Base-by-base conservation (phyloP, 2,888 invertebrate genomes). In the Drosophila kambysellisi region DNA sequence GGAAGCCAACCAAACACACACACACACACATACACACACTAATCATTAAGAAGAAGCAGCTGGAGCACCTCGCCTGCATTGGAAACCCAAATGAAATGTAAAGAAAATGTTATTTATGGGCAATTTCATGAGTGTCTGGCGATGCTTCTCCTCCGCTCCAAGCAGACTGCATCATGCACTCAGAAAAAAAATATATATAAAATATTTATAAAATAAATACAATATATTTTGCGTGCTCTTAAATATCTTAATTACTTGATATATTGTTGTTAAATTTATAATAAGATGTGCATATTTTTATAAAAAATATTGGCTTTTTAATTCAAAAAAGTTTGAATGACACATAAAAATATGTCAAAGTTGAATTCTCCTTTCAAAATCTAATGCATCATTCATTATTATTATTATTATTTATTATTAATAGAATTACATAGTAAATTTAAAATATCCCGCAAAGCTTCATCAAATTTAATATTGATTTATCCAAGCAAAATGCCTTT, bases 21-120 rank as follows among this genome's bases (percentile, higher is more conserved):
- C 58, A 15, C 32, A 41, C 15, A 75, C 74, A 15, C 11, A 76
- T 67, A 62, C 33, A 64, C 53, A 46, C 53, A 33, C 15, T 32
- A 12, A 76, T 70, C 52, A 83, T 70, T 65, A 76, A 76, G 73
- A 66, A 72, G 53, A 29, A 53, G 56, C 8, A 51, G 39, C 20
- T 32, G 64, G 69, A 56, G 63, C 41, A 58, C 51, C 71, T 56
- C 54, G 62, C 51, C 56, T 30, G 32, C 69, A 41, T 57, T 69
- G 53, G 63, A 57, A 61, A 64, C 72, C 86, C 86, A 89, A 86
- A 89, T 90, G 87, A 90, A 90, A 90, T 88, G 89, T 88, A 89
- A 89, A 81, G 90, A 88, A 88, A 90, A 89, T 89, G 89, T 88
- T 90, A 88, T 88, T 88, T 90, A 88, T 88, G 91, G 89, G 83